phyloP scores from a whole-genome alignment of 2,797 vertebrate genomes.

The Anisognathus igniventris region DNA sequence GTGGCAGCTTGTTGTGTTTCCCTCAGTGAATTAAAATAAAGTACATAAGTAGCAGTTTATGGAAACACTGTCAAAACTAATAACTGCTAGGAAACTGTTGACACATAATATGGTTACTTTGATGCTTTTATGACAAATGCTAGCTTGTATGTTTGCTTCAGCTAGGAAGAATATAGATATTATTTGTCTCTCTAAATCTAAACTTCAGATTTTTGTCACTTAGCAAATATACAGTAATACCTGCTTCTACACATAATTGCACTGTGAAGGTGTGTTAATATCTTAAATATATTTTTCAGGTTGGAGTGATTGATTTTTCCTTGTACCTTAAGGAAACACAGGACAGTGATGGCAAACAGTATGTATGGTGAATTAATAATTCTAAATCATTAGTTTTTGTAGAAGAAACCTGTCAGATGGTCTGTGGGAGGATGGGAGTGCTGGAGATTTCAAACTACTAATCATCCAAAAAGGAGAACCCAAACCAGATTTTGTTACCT shows the following conservation, averaged over 20 bases:
- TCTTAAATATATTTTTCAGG: constrained; percentile 73
- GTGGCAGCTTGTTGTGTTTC: not conserved
- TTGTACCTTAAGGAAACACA: constrained; percentile 92
- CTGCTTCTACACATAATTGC: not conserved
- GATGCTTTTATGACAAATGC: not conserved
- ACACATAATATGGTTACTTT: not conserved
- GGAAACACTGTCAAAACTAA: not conserved
- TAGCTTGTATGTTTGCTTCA: not conserved
- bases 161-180: not conserved
- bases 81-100: not conserved
- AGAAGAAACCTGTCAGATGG: not conserved
- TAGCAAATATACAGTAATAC: not conserved
- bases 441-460: not conserved
- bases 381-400: not conserved
- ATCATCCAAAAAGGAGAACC: not conserved
- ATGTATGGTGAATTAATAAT: constrained; percentile 62
- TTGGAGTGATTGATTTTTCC: constrained; percentile 96
- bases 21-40: not conserved
- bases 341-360: constrained; percentile 86
- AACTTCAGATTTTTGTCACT: not conserved
- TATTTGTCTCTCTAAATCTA: not conserved
- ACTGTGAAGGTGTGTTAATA: not conserved
- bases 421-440: not conserved
- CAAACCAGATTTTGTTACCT: not conserved
- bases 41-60: not conserved